Evolutionary conservation across 92 coral and sea anemone genomes (phyloP).

Genomic region (Micromussa lordhowensis): DNA sequence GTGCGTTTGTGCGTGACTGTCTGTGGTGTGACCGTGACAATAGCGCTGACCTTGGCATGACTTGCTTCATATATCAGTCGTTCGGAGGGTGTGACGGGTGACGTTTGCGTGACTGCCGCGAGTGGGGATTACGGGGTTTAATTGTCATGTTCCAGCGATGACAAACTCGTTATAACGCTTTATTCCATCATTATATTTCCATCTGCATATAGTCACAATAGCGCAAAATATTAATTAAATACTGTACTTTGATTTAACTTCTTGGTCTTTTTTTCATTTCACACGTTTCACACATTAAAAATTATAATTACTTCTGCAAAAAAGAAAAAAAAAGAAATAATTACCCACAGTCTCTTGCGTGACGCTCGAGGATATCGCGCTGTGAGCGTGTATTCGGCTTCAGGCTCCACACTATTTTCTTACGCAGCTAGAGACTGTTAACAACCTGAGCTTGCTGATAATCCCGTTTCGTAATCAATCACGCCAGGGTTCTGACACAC

Average conservation of each 20-base stretch:
- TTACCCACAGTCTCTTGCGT: background rate
- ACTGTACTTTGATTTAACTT: background rate
- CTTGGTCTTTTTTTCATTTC: background rate
- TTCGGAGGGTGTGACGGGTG: too few relatives aligned
- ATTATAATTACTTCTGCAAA: background rate
- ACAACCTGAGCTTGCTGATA: background rate
- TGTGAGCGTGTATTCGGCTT: background rate
- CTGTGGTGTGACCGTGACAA: too few relatives aligned
- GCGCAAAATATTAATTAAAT: background rate
- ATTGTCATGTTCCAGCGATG: background rate
- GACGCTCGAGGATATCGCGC: background rate
- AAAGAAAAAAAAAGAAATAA: background rate
- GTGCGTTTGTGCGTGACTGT: too few relatives aligned
- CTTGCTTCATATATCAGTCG: too few relatives aligned
- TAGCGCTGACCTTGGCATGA: too few relatives aligned
- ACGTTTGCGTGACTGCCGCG: too few relatives aligned
- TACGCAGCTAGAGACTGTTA: background rate
- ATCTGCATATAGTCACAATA: background rate
- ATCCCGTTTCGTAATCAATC: too few relatives aligned
- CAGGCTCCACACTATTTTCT: background rate
- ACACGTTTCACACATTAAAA: background rate
- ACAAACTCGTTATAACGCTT: background rate
- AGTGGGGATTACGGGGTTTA: too few relatives aligned
- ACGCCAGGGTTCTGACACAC: background rate
- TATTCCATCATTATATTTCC: background rate